phyloP scores from a whole-genome alignment of 37 sponge, comb jelly and placozoan species.

The Chondrilla cf. caribensis region DNA sequence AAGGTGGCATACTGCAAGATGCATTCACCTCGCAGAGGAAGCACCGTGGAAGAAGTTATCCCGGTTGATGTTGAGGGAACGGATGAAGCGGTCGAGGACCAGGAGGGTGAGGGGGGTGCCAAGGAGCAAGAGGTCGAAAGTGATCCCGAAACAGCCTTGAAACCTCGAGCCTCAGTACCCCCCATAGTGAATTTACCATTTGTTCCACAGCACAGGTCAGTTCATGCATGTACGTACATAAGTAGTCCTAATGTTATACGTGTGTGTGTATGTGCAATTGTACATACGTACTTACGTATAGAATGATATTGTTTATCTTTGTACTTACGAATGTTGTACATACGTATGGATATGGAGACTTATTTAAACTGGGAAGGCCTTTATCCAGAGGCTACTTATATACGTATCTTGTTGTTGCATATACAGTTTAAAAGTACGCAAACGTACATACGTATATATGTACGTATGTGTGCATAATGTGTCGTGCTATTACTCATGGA shows the following conservation, averaged over 20 bases:
- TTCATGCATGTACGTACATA: not conserved
- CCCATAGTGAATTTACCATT: conserved; percentile 83
- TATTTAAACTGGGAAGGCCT: too few species aligned
- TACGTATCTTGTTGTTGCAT: not conserved
- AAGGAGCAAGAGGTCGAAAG: conserved; percentile 11
- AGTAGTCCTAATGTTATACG: not conserved
- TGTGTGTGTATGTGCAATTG: not conserved
- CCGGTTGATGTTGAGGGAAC: conserved; percentile 19
- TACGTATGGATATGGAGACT: too few species aligned
- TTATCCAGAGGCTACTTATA: too few species aligned
- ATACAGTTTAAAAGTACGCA: too few species aligned
- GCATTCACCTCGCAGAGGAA: conserved; percentile 64
- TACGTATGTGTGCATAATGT: conserved; percentile 5
- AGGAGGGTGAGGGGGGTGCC: conserved; percentile 19
- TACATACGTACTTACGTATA: not conserved
- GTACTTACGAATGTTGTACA: not conserved
- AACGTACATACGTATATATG: not conserved
- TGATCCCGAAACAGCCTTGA: conserved; percentile 16
- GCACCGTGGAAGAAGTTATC: conserved; percentile 13
- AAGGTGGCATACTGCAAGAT: conserved; percentile 90
- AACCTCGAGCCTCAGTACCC: conserved; percentile 26
- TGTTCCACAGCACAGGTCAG: conserved; percentile 79
- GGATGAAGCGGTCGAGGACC: not conserved
- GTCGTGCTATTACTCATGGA: too few species aligned
- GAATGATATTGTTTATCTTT: not conserved